Percentiles rank a stretch among this genome's conserved stretches.
phyloP scores from a whole-genome alignment of 1,140 invertebrate species.

The Heterodera schachtii region DNA sequence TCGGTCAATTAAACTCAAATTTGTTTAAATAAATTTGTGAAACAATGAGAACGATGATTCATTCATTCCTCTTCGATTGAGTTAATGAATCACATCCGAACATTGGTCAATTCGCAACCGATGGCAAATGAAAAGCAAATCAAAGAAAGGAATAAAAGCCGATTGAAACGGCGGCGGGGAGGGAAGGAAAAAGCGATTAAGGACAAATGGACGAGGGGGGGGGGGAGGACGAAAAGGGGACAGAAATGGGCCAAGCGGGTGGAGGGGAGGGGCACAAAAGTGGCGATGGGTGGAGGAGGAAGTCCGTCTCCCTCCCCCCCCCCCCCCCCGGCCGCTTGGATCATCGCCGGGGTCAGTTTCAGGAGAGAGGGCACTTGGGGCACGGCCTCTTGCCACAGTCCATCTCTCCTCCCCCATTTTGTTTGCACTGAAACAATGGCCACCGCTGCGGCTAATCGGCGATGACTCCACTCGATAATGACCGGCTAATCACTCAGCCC shows the following conservation, averaged over 20 bases:
- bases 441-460: constrained; percentile 72
- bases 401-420: background rate
- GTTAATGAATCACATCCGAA: background rate
- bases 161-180: background rate
- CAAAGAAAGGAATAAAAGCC: background rate
- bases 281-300: no score
- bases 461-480: constrained; percentile 77
- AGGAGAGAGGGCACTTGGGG: background rate
- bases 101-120: background rate
- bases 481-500: constrained; percentile 64
- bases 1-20: no score
- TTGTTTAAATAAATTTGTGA: no score
- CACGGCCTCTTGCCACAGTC: background rate
- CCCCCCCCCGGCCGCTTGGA: background rate
- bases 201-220: no score
- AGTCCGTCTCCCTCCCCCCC: no score
- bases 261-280: background rate
- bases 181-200: background rate
- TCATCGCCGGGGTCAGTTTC: constrained; percentile 12
- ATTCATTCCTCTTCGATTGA: background rate
- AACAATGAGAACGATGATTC: no score
- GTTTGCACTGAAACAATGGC: constrained; percentile 5
- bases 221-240: background rate
- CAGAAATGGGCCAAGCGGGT: background rate
- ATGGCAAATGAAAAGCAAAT: background rate